Base-by-base conservation (phyloP, 2,797 vertebrate genomes). In the Denticeps clupeoides region DNA sequence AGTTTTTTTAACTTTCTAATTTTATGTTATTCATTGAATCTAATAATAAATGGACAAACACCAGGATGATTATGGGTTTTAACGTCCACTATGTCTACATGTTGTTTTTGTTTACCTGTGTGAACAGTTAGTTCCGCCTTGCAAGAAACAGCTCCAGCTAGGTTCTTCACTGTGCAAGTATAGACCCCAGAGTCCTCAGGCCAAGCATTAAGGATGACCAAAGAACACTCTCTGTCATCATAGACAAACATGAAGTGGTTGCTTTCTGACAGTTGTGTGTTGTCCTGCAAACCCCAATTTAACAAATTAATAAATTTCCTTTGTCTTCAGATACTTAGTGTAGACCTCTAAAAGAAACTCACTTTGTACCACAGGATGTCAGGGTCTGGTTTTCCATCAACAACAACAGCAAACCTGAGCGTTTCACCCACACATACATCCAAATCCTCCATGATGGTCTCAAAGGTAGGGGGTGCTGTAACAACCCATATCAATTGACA, bases 291-390 rank as follows among this genome's bases (percentile, higher is more conserved):
- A 33, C 45, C 23, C 65, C 4, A 28, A 35, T 49, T 16, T 1
- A 19, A 7, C 6, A 49, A 42, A 26, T 24, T 28, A 26, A 44
- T 3, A 26, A 31, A 42, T n/a, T n/a, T n/a, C n/a, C n/a, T n/a
- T n/a, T n/a, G n/a, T n/a, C n/a, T n/a, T n/a, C n/a, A n/a, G n/a
- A n/a, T n/a, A n/a, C n/a, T n/a, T n/a, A n/a, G n/a, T n/a, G n/a
- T n/a, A n/a, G n/a, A n/a, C n/a, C n/a, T 37, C 19, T 10, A 41
- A 5, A 9, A 16, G 18, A 1, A 9, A 21, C 26, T 0, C 53
- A 98, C 94, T 87, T 98, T 98, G 60, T 82, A 91, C 94, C 94
- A 98, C 71, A 89, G 71, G 61, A 97, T 88, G 37, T 93, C 90
- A 0, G 91, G 92, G 60, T 93, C 75, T 0, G 93, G 94, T 47